Evolutionary conservation across 2,888 invertebrate genomes (phyloP).

Genomic region (Andrena bicolor): DNA sequence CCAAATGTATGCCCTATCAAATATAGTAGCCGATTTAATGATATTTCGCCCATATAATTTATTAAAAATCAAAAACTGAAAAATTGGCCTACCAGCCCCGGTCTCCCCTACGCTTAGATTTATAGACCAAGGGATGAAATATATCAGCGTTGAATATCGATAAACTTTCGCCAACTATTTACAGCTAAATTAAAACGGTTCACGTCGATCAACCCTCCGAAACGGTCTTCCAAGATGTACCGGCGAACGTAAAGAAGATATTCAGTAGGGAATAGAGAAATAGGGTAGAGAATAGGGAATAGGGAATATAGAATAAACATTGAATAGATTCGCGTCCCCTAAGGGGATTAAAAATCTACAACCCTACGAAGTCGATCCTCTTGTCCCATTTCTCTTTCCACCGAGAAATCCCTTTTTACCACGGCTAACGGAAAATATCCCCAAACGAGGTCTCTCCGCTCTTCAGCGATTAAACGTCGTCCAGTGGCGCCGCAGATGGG

Average conservation of each 20-base stretch:
- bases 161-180: constrained; percentile 2
- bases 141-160: constrained; percentile 22
- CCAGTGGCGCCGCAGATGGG: constrained; percentile 11
- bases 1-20: too few relatives aligned
- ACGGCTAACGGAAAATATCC: constrained; percentile 31
- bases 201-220: neutral
- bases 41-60: too few relatives aligned
- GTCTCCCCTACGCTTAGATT: constrained; percentile 59
- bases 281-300: too few relatives aligned
- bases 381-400: constrained; percentile 43
- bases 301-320: neutral
- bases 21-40: too few relatives aligned
- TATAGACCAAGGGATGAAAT: constrained; percentile 41
- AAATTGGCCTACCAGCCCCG: too few relatives aligned
- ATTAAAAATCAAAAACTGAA: too few relatives aligned
- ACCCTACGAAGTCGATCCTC: neutral
- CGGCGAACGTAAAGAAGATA: too few relatives aligned
- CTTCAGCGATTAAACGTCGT: constrained; percentile 62
- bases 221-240: neutral
- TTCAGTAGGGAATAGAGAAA: neutral
- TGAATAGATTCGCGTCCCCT: too few relatives aligned
- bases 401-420: constrained; percentile 38
- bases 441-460: constrained; percentile 55
- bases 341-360: neutral
- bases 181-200: constrained; percentile 14